Evolutionary conservation across 2,797 vertebrate species (phyloP).

Genomic region (Scarus forsteni): DNA sequence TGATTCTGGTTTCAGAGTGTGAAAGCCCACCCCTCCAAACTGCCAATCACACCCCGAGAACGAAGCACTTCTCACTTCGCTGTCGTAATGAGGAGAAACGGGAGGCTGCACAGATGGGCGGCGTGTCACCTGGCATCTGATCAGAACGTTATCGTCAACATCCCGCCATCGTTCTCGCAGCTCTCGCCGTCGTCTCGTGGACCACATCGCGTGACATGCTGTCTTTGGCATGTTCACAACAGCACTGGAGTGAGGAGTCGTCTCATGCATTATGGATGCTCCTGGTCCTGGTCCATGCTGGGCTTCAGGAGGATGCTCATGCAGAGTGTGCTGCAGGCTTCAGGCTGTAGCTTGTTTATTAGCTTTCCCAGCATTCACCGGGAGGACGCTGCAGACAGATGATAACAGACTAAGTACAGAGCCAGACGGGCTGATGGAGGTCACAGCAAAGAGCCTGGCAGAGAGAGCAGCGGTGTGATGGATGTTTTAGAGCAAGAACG

Average conservation of each 20-base stretch:
- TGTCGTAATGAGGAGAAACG: conserved; percentile 26
- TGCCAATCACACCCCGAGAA: conserved; percentile 52
- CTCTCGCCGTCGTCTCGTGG: conserved; percentile 30
- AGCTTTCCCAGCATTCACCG: conserved; percentile 36
- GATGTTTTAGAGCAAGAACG: neutral
- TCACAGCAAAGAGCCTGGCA: conserved; percentile 13
- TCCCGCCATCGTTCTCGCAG: conserved; percentile 45
- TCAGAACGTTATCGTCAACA: conserved; percentile 48
- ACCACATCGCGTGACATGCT: conserved; percentile 37
- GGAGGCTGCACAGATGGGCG: conserved; percentile 46
- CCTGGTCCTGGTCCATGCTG: neutral
- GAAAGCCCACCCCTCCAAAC: conserved; percentile 38
- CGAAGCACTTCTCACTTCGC: conserved; percentile 47
- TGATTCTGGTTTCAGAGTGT: conserved; percentile 41
- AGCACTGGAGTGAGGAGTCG: conserved; percentile 1
- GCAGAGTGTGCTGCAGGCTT: conserved; percentile 6
- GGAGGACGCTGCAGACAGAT: conserved; percentile 14
- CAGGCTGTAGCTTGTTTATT: conserved; percentile 27
- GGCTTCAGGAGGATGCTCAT: conserved; percentile 1
- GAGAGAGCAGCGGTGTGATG: neutral
- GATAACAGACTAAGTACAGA: neutral
- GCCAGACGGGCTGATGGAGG: conserved; percentile 37
- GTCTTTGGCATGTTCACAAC: conserved; percentile 46
- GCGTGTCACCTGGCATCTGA: conserved; percentile 49
- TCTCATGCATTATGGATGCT: conserved; percentile 50